phyloP scores from a whole-genome alignment of 2,797 vertebrate species.

The Vipera latastei region DNA sequence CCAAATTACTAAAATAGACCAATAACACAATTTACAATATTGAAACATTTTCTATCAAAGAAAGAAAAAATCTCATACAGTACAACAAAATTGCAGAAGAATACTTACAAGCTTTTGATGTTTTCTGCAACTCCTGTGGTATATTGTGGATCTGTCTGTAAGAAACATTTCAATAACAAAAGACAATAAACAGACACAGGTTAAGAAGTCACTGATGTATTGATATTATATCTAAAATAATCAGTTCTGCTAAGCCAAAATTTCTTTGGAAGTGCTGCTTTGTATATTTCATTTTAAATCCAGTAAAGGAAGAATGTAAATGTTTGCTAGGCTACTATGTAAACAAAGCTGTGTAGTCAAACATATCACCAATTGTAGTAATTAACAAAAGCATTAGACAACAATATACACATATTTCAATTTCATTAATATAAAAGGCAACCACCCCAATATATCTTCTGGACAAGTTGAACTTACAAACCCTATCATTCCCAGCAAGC shows the following conservation, averaged over 20 bases:
- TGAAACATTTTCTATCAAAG: not conserved
- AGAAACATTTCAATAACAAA: constrained; percentile 48
- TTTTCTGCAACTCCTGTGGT: constrained; percentile 88
- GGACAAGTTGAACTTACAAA: not conserved
- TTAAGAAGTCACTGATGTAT: not conserved
- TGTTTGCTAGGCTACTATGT: not conserved
- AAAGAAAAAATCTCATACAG: not conserved
- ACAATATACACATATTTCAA: not conserved
- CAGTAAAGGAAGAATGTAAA: not conserved
- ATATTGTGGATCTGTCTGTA: constrained; percentile 91
- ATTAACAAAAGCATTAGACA: not conserved
- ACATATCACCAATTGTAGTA: not conserved
- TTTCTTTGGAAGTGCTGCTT: not conserved
- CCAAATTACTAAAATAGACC: not conserved
- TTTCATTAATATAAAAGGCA: not conserved
- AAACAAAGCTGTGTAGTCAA: not conserved
- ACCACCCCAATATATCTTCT: not conserved
- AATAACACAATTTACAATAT: not conserved
- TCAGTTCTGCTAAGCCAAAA: not conserved
- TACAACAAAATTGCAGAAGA: not conserved
- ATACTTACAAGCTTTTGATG: constrained; percentile 93
- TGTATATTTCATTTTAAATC: not conserved
- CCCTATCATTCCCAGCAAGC: not conserved
- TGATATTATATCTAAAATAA: not conserved
- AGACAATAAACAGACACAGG: not conserved